These are phyloP conservation scores for Cheilosia vernalis DNA, from an alignment of 2,888 invertebrate species.

Conservation along the genomic window DNA sequence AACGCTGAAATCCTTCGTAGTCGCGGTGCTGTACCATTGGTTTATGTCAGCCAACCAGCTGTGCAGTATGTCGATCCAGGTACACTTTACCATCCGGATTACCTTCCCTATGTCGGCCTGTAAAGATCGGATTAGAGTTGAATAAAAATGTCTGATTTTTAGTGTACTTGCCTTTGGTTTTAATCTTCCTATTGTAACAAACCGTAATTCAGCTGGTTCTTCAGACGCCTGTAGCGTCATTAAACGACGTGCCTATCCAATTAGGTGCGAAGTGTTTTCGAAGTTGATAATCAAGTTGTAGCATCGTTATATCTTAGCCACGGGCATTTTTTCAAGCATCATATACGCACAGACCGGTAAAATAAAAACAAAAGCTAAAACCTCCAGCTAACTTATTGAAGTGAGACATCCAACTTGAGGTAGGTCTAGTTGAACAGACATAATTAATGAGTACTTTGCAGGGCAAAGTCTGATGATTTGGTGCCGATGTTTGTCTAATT, in stretches of 20 bases:
- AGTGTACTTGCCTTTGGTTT: conserved; percentile 34
- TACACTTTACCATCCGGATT: conserved; percentile 44
- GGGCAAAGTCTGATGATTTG: neutral
- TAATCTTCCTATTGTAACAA: conserved; percentile 27
- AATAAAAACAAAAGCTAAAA: conserved; percentile 5
- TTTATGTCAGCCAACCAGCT: conserved; percentile 18
- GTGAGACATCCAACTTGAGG: conserved; percentile 14
- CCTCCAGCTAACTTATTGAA: neutral
- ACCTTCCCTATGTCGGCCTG: conserved; percentile 48
- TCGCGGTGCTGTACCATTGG: neutral
- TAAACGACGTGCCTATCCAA: conserved; percentile 15
- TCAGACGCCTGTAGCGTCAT: neutral
- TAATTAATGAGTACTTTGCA: neutral
- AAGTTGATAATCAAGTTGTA: conserved; percentile 24
- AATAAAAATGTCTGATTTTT: neutral
- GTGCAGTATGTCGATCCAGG: conserved; percentile 9
- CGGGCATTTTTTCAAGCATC: conserved; percentile 3
- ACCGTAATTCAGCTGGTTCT: conserved; percentile 34
- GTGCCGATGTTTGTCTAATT: neutral
- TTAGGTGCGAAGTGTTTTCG: conserved; percentile 17
- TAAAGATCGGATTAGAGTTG: conserved; percentile 6
- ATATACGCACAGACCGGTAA: conserved; percentile 14
- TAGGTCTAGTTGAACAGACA: neutral
- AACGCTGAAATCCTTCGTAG: conserved; percentile 14
- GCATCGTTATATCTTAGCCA: neutral